Evolutionary conservation across 2,797 vertebrate genomes (phyloP), one percentile per base, ranked within the genome.

Genomic region (Catostomus latipinnis): DNA sequence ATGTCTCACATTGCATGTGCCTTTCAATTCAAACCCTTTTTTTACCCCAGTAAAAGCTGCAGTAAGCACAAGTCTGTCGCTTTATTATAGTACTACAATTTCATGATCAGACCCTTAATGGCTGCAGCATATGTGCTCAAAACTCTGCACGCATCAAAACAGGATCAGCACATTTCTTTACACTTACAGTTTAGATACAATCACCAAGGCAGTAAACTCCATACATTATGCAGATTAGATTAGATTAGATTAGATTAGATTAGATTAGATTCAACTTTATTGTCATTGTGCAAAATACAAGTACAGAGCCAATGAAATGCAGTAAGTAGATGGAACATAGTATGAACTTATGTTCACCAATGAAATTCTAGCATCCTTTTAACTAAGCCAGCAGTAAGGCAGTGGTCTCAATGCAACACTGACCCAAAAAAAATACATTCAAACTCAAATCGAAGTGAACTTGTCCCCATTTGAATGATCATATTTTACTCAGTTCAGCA

Each of bases 21-120:
- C 54, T 67, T 60, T 72, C 6, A 66, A 11, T 50, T 9, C 67
- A 70, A 57, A 71, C 54, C 49, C 6, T 57, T 69, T 78, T 74
- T 78, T 54, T 68, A 74, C 66, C 53, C 13, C 34, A 16, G 46
- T 49, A 73, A 63, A 69, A 74, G 75, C 56, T 49, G 71, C 56
- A 56, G 50, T 78, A 58, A 74, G 71, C 57, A 63, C 46, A 52
- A 53, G 57, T 54, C 76, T 73, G 67, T 69, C 62, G 34, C 34
- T 74, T 69, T 78, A 69, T 48, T 74, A 79, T 57, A 65, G 52
- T 74, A 6, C 73, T 81, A 57, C 67, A 18, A 56, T 79, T 83
- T 79, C 71, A 83, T 63, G 76, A 83, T 73, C 81, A 52, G 71
- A 74, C 43, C 75, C 18, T 61, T 75, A 79, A 83, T 71, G 66